Evolutionary conservation across 1,140 invertebrate genomes (phyloP).

Genomic region (Colletes latitarsis): DNA sequence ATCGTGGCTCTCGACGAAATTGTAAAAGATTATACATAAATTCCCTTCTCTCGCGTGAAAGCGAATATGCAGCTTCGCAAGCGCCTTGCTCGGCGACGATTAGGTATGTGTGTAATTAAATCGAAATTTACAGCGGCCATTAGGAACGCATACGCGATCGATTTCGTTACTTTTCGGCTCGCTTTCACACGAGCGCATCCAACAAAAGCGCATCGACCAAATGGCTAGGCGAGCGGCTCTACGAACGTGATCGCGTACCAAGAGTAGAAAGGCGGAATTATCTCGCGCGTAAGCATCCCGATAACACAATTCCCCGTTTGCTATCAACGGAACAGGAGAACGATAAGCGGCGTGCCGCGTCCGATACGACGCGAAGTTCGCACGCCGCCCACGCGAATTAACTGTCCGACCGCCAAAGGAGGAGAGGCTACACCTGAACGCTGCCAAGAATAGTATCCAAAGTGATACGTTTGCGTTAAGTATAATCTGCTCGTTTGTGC

Average conservation of each 20-base stretch:
- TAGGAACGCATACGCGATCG: background rate
- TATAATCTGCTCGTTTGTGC: too few relatives aligned
- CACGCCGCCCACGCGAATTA: slow-evolving; percentile 30
- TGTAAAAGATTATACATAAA: background rate
- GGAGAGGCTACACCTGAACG: background rate
- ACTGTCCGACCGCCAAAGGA: background rate
- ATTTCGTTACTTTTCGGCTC: slow-evolving; percentile 1
- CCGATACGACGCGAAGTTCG: slow-evolving; percentile 21
- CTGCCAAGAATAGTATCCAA: background rate
- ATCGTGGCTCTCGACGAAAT: too few relatives aligned
- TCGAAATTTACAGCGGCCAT: background rate
- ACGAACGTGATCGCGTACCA: background rate
- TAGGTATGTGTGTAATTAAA: background rate
- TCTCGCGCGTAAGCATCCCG: slow-evolving; percentile 21
- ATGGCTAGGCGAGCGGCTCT: background rate
- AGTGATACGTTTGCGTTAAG: background rate
- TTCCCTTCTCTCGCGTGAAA: background rate
- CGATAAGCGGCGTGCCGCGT: slow-evolving; percentile 4
- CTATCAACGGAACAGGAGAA: background rate
- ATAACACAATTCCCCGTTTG: slow-evolving; percentile 16
- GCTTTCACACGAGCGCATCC: slow-evolving; percentile 20
- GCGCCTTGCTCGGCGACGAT: background rate
- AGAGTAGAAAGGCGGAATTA: slow-evolving; percentile 26
- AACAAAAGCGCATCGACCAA: background rate
- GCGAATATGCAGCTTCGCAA: background rate